A percentile compares a stretch with the other conserved stretches of the same genome.
These are phyloP conservation scores for Brenthis ino DNA, from an alignment of 2,888 invertebrate genomes.

Conservation along the genomic window DNA sequence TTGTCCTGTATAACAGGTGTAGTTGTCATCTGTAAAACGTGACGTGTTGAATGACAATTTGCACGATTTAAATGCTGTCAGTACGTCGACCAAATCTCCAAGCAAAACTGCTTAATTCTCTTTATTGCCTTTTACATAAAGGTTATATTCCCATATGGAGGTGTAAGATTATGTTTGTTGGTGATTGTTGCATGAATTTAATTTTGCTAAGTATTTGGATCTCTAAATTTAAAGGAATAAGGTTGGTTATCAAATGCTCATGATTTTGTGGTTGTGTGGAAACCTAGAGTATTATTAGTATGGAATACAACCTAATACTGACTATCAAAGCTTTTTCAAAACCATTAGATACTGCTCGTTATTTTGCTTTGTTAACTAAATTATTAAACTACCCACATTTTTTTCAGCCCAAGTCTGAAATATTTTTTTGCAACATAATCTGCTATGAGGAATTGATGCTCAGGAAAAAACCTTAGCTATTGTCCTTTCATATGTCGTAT, in stretches of 20 bases:
- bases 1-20: constrained; percentile 24
- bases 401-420: no score
- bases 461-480: no score
- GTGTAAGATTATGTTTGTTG: neutral
- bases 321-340: neutral
- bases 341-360: no score
- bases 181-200: neutral
- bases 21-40: constrained; percentile 51
- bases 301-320: neutral
- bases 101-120: constrained; percentile 27
- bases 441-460: no score
- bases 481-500: no score
- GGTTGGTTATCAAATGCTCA: constrained; percentile 3
- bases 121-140: constrained; percentile 36
- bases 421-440: no score
- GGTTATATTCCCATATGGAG: constrained; percentile 27
- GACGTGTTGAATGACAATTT: constrained; percentile 63
- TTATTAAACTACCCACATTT: no score
- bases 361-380: no score
- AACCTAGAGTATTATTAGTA: neutral
- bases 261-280: neutral
- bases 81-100: constrained; percentile 43
- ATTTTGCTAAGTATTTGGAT: constrained; percentile 4
- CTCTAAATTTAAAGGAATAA: constrained; percentile 14
- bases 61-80: constrained; percentile 55